Base-by-base conservation (phyloP, 1,140 invertebrate species). In the Lutraria rhynchaena region DNA sequence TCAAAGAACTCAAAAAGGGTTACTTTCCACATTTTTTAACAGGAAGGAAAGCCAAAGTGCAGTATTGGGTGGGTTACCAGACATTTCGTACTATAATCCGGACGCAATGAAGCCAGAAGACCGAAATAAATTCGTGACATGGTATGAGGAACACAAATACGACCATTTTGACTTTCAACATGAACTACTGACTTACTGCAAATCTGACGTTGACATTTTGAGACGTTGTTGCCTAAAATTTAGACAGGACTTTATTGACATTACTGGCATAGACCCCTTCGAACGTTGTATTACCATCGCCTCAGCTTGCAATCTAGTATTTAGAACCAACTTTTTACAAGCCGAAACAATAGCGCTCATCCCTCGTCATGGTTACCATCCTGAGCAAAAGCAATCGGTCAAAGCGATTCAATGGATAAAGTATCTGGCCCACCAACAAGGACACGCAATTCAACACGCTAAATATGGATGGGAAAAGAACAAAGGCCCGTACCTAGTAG, bases 181-280 rank as follows among this genome's bases (percentile, higher is more conserved):
- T 74, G 70, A n/a, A n/a, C 24, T 11, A 24, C 70, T 9, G 77
- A 81, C 31, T n/a, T n/a, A n/a, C n/a, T n/a, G n/a, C n/a, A n/a
- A n/a, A n/a, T n/a, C n/a, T n/a, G n/a, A n/a, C n/a, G 81, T 83
- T 5, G 81, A 83, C 44, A 83, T 77, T 57, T 53, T 83, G 27
- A 13, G 46, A 31, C 57, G 53, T 1, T 55, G 17, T n/a, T n/a
- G 46, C 1, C 51, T 65, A 35, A 15, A 31, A 9, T 49, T 65
- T 35, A 33, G 51, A n/a, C 33, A 80, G 19, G 58, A 65, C n/a
- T 44, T 63, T 29, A n/a, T n/a, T n/a, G 13, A 35, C 3, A 55
- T 22, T 17, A 41, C 60, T 15, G 57, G 74, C 19, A 22, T 41
- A 33, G 11, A 65, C 7, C 74, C 74, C 4, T 63, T 49, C 46